A percentile compares a stretch with the other conserved stretches of the same genome.
These are phyloP conservation scores for Poeciliopsis retropinna DNA, from an alignment of 2,113 vertebrate species.

Conservation along the genomic window DNA sequence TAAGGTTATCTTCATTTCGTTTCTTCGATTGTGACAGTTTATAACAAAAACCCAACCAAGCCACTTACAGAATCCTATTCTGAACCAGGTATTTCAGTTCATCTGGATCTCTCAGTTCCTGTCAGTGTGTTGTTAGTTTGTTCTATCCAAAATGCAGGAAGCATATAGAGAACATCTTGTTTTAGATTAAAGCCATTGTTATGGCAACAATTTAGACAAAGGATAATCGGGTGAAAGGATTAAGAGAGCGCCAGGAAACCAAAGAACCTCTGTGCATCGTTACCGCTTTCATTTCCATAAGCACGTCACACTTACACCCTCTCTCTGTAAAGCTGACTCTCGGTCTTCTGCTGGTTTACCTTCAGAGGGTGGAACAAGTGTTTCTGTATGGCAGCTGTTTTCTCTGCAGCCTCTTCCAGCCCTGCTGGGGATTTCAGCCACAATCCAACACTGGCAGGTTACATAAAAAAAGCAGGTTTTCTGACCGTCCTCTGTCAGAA, in stretches of 20 bases:
- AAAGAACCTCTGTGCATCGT: not conserved
- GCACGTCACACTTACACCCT: not conserved
- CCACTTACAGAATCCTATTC: too few relatives aligned
- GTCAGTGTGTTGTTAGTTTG: too few relatives aligned
- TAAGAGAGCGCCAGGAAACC: not conserved
- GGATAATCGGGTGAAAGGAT: not conserved
- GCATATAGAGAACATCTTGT: too few relatives aligned
- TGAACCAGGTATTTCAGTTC: too few relatives aligned
- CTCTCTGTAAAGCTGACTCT: conserved; percentile 18
- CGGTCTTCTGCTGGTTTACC: conserved; percentile 5
- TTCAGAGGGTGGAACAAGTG: conserved; percentile 10
- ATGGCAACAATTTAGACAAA: conserved; percentile 1
- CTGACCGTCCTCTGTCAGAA: conserved; percentile 26
- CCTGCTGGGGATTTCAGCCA: conserved; percentile 34
- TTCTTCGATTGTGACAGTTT: too few relatives aligned
- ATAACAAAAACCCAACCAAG: too few relatives aligned
- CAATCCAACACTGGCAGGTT: conserved; percentile 16
- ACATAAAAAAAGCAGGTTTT: conserved; percentile 35
- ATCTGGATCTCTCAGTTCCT: too few relatives aligned
- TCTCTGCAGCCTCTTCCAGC: conserved; percentile 10
- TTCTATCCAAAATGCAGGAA: too few relatives aligned
- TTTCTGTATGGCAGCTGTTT: conserved; percentile 28
- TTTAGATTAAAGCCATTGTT: not conserved
- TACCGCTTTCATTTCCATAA: not conserved
- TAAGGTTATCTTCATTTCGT: too few relatives aligned